Base-by-base conservation (phyloP, 2,888 invertebrate genomes). In the Andrena marginata region DNA sequence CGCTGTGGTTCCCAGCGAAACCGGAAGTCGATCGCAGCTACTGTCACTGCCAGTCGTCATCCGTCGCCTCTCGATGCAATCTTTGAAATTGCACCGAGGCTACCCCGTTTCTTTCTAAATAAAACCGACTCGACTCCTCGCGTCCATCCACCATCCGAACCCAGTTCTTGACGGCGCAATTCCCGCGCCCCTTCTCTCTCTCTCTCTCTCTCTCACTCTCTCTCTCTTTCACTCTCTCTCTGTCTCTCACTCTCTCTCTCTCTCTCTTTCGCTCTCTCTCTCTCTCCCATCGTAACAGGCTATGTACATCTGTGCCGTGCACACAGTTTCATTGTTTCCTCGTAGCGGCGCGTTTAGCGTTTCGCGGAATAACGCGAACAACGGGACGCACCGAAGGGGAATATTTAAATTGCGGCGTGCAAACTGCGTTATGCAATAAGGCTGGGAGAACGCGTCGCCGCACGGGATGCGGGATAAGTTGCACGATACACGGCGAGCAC, bases 1-100 rank as follows among this genome's bases (percentile, higher is more conserved):
- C 73, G 72, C 62, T 64, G 88, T 59, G 84, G 87, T 80, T 70
- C 69, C 75, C 68, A 69, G 62, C 73, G 80, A 63, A 71, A 86
- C 82, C 87, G 85, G 88, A 88, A 87, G 88, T 88, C 75, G 82
- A 82, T 84, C 77, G 60, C 71, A 56, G 65, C 59, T 71, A 75
- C 54, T 74, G 84, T 86, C 80, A 77, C 75, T 75, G 84, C 74
- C 87, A 80, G 77, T 80, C 85, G 82, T 88, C 84, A 80, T 84
- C 54, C 84, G 72, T 76, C 54, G 70, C 80, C 69, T n/a, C 63
- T 59, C 67, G 80, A 80, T 65, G 89, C 89, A 89, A 91, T 91
- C 90, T 91, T 89, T 78, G 87, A 88, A 91, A 91, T 92, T 91
- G 89, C 88, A 56, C 65, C 56, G 31, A 62, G 72, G 69, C 68